Evolutionary conservation across 2,888 invertebrate species (phyloP), one percentile per base, ranked within the genome.

Genomic region (Margaritifera margaritifera): DNA sequence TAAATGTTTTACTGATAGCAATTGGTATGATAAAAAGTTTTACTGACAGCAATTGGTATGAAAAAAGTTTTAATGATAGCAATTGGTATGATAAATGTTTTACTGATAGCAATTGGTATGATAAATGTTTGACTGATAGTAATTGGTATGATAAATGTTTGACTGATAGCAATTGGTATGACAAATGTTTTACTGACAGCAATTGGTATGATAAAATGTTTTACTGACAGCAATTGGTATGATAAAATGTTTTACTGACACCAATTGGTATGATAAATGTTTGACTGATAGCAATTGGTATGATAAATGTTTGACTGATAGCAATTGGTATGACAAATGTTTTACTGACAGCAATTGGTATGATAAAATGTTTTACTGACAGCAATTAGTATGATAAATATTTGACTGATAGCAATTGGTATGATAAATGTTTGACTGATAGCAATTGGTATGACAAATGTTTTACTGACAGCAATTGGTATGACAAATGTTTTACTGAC

Each of bases 391-490:
- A 11, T 8, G 11, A 57, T 25, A 2, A 18, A 27, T 25, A 18
- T 24, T 22, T 57, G 20, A 92, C 93, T 92, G n/a, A n/a, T n/a
- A n/a, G n/a, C n/a, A n/a, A 42, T 1, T 42, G 31, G 31, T 8
- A 11, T 8, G 11, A 57, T 25, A 2, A 18, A 27, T 25, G 24
- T 24, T 22, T 57, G 20, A 92, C 93, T 92, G n/a, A n/a, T n/a
- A n/a, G n/a, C n/a, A n/a, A 42, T 1, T 42, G 31, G 31, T 8
- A 11, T 8, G 11, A 57, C 18, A 2, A 18, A 27, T 25, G 24
- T 24, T 22, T 57, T 24, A 92, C 93, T 92, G 90, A 99, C 96
- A 64, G 96, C 95, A 91, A 42, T 1, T 42, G 31, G 31, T 8
- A 11, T 8, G 11, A 57, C 18, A 2, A 18, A 27, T 25, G 24